phyloP scores from a whole-genome alignment of 2,888 invertebrate species.

The Busseola fusca region DNA sequence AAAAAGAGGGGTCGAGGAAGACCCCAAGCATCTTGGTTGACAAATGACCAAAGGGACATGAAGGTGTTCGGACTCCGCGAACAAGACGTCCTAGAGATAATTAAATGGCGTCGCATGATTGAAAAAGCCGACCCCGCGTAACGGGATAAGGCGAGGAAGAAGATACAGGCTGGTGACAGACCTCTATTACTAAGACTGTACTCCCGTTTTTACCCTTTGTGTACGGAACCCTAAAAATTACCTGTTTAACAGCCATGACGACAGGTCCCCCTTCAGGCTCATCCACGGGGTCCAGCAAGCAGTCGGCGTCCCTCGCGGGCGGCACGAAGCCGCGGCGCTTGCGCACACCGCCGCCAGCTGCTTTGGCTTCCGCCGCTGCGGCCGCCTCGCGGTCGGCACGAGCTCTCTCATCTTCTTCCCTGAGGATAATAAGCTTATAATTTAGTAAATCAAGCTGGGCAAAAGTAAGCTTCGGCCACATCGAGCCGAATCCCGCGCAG shows the following conservation, averaged over 20 bases:
- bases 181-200: too few species aligned
- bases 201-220: too few species aligned
- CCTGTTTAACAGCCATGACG: conserved; percentile 68
- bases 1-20: too few species aligned
- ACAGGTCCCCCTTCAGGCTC: conserved; percentile 79
- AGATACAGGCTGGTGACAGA: too few species aligned
- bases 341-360: conserved; percentile 68
- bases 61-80: too few species aligned
- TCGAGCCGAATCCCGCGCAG: too few species aligned
- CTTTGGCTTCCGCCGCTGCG: conserved; percentile 70
- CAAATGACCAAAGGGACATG: too few species aligned
- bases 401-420: conserved; percentile 76
- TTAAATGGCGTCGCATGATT: too few species aligned
- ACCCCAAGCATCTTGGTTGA: too few species aligned
- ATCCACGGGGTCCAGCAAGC: conserved; percentile 84
- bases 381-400: conserved; percentile 75
- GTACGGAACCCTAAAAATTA: conserved; percentile 1
- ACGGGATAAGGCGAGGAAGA: too few species aligned
- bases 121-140: too few species aligned
- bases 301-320: conserved; percentile 88
- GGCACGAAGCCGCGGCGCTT: conserved; percentile 88
- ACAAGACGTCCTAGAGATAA: too few species aligned
- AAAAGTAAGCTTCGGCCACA: background rate
- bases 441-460: background rate
- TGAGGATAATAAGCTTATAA: conserved; percentile 24